A percentile compares a stretch with the other conserved stretches of the same genome.
Evolutionary conservation across 2,888 invertebrate species (phyloP).

Genomic region (Diplolepis rosae): DNA sequence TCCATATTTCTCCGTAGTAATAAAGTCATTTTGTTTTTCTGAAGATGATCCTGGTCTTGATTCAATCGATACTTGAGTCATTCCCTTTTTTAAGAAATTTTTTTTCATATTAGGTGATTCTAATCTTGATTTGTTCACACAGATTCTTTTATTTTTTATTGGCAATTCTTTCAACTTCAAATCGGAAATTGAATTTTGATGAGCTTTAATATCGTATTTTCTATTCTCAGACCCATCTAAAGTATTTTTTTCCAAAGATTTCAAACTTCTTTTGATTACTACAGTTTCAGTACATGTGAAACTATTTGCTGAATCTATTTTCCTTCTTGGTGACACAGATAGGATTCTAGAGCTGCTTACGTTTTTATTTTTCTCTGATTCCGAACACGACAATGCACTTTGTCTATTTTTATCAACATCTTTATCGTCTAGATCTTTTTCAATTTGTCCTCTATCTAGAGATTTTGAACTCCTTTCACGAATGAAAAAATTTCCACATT

Average conservation of each 20-base stretch:
- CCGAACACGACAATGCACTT: not conserved
- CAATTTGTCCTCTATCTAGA: not conserved
- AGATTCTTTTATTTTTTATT: not conserved
- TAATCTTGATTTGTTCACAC: not conserved
- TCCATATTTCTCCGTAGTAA: not conserved
- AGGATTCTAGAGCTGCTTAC: not conserved
- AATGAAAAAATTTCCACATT: not conserved
- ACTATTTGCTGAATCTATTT: not conserved
- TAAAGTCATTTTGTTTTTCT: not conserved
- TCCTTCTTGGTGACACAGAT: not conserved
- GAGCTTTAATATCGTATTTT: not conserved
- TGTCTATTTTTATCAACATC: not conserved
- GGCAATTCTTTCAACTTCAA: not conserved
- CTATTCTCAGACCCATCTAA: not conserved
- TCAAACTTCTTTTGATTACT: not conserved
- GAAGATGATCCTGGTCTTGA: not conserved
- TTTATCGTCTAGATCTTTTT: not conserved
- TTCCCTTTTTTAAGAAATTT: not conserved
- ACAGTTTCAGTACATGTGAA: not conserved
- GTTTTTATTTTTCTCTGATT: not conserved
- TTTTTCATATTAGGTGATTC: not conserved
- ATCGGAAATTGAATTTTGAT: not conserved
- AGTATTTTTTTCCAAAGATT: not conserved
- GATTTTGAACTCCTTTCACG: not conserved
- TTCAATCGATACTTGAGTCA: not conserved